Conservation (phyloP, 2,888 invertebrate genomes). For the Dryobota labecula region DNA sequence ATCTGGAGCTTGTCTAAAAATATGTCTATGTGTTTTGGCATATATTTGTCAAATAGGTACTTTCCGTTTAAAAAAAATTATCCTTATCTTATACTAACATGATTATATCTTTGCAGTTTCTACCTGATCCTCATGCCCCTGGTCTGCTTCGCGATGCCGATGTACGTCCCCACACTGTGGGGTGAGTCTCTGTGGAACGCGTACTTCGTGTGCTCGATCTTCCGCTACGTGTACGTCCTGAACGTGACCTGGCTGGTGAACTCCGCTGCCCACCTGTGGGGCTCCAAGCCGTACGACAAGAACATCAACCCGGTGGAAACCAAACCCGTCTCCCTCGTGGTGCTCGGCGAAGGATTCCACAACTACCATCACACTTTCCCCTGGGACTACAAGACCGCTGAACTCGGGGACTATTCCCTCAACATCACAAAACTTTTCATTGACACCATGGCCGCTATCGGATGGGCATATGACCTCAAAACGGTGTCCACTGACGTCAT, state of each 20-base stretch:
- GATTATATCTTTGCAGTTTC: constrained; percentile 87
- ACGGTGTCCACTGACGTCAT: constrained; percentile 93
- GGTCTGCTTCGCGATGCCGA: constrained; percentile 94
- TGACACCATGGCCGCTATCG: constrained; percentile 94
- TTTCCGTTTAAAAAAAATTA: not conserved
- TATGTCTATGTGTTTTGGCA: not conserved
- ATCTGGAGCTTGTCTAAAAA: not conserved
- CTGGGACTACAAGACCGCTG: constrained; percentile 96
- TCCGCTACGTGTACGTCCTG: constrained; percentile 94
- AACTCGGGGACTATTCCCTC: constrained; percentile 92
- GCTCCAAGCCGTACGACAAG: constrained; percentile 93
- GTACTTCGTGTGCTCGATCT: constrained; percentile 92
- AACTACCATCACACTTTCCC: constrained; percentile 97
- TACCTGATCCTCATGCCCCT: constrained; percentile 94
- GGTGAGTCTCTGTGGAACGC: constrained; percentile 92
- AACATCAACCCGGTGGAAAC: constrained; percentile 94
- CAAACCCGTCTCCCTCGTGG: constrained; percentile 91
- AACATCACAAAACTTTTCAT: constrained; percentile 95
- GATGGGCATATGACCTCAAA: constrained; percentile 97
- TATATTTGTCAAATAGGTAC: not conserved
- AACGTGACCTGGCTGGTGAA: constrained; percentile 97
- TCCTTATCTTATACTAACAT: not conserved
- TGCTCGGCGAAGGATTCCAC: constrained; percentile 95
- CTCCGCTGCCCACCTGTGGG: constrained; percentile 96
- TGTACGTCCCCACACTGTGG: constrained; percentile 94